Conservation (phyloP, 2,888 invertebrate species). For the Lagria hirta region DNA sequence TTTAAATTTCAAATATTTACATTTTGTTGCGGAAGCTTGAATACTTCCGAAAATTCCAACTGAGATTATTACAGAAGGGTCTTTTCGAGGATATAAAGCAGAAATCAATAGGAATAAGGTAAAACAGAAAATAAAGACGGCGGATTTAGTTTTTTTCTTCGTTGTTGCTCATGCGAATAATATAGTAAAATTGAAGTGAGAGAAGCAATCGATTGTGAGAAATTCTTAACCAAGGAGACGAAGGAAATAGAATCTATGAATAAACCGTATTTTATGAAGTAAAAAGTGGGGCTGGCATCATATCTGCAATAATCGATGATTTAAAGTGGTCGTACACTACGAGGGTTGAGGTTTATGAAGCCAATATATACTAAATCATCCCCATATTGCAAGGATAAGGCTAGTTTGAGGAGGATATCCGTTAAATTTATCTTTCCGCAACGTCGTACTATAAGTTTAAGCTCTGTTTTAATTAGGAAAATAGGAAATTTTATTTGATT, state of each 20-base stretch:
- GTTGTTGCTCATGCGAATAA: no score
- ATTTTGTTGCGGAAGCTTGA: constrained; percentile 33
- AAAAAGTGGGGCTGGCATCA: background rate
- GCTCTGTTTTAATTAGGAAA: no score
- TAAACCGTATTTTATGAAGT: constrained; percentile 6
- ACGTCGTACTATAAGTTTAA: no score
- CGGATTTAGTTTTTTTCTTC: constrained; percentile 3
- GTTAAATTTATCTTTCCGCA: constrained; percentile 22
- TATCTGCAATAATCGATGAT: constrained; percentile 23
- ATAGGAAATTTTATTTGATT: no score
- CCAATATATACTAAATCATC: constrained; percentile 36
- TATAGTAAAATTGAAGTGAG: background rate
- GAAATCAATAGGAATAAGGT: constrained; percentile 26
- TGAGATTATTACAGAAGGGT: constrained; percentile 31
- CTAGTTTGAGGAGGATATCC: constrained; percentile 35
- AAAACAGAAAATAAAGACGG: constrained; percentile 6
- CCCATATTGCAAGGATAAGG: constrained; percentile 36
- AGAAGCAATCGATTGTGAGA: constrained; percentile 2
- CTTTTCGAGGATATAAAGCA: constrained; percentile 16
- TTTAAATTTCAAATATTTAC: constrained; percentile 46
- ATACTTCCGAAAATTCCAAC: constrained; percentile 30
- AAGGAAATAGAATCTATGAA: constrained; percentile 4
- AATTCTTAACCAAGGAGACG: background rate
- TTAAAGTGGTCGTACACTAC: constrained; percentile 22
- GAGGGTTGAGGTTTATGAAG: constrained; percentile 31